Base-by-base conservation (phyloP, 1,140 invertebrate species). In the Tenebrio molitor region DNA sequence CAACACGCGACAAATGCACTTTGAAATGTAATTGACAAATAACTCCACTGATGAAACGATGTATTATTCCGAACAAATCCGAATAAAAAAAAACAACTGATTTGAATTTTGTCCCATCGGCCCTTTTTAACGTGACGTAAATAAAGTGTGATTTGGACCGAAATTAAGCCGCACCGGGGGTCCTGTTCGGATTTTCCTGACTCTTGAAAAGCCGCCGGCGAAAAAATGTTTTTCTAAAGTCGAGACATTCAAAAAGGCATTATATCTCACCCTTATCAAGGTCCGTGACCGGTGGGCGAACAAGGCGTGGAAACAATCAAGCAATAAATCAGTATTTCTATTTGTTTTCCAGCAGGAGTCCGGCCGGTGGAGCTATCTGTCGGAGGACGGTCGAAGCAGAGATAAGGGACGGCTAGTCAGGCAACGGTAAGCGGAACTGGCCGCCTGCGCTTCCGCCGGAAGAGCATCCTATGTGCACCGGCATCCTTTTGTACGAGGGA, bases 311-410 rank as follows among this genome's bases (percentile, higher is more conserved):
- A 53, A 39, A 39, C 36, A 39, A 75, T 75, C 68, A 69, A 69
- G 62, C 64, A 65, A 42, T 75, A 75, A 75, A 75, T 75, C 74
- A 75, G 44, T 41, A 63, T 71, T 72, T 69, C 64, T 63, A 71
- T 64, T 68, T 69, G 66, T 73, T 69, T 69, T 25, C 19, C 16
- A 33, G 73, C 62, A 34, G 44, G 33, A 69, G 71, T 73, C 72
- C 68, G 62, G 44, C 34, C 71, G 41, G 62, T 71, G 69, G 69
- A 71, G 76, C 72, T 73, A 77, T 77, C 76, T 77, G 70, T 74
- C 66, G 76, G 76, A 66, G 74, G 74, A 74, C 76, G 71, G 74
- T 71, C 62, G 72, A 77, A 76, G 69, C 33, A 23, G n/a, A 72
- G 74, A 75, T 75, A 75, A 75, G 74, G 42, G 71, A 67, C 63